These are phyloP conservation scores for Virgularia gustaviana DNA, from an alignment of 92 coral and sea anemone genomes.

Conservation along the genomic window DNA sequence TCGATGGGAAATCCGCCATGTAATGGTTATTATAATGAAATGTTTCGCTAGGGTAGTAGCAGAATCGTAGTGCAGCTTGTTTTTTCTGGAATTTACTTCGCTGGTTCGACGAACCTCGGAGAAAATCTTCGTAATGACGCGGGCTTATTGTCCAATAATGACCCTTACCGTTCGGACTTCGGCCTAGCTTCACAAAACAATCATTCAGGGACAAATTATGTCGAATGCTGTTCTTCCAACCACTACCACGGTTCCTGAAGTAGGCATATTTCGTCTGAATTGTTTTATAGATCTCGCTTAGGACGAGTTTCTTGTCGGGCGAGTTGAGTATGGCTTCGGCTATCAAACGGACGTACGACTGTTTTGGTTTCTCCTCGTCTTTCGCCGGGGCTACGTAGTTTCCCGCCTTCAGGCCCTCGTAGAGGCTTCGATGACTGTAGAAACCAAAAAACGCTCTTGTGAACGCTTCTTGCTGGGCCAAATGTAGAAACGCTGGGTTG, in stretches of 20 bases:
- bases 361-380: constrained; percentile 71
- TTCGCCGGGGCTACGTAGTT: constrained; percentile 1
- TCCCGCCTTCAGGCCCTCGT: constrained; percentile 21
- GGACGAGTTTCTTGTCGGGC: constrained; percentile 84
- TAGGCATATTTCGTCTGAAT: constrained; percentile 85
- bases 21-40: constrained; percentile 15
- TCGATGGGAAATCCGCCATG: constrained; percentile 13
- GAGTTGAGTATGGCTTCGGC: constrained; percentile 91
- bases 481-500: constrained; percentile 35
- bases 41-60: constrained; percentile 23
- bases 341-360: constrained; percentile 85
- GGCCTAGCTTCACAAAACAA: constrained; percentile 89
- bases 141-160: constrained; percentile 90
- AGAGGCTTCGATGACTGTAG: constrained; percentile 10
- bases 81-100: constrained; percentile 35
- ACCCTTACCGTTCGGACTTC: constrained; percentile 96
- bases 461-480: constrained; percentile 27
- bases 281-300: constrained; percentile 85
- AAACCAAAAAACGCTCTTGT: constrained; percentile 26
- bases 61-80: constrained; percentile 24
- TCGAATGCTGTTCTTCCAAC: constrained; percentile 97
- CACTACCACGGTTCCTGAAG: constrained; percentile 91
- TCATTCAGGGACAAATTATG: constrained; percentile 88
- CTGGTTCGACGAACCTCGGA: constrained; percentile 53
- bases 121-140: constrained; percentile 75